Conservation (phyloP, 1,140 invertebrate species). For the Pseudomyrmex cubaensis region DNA sequence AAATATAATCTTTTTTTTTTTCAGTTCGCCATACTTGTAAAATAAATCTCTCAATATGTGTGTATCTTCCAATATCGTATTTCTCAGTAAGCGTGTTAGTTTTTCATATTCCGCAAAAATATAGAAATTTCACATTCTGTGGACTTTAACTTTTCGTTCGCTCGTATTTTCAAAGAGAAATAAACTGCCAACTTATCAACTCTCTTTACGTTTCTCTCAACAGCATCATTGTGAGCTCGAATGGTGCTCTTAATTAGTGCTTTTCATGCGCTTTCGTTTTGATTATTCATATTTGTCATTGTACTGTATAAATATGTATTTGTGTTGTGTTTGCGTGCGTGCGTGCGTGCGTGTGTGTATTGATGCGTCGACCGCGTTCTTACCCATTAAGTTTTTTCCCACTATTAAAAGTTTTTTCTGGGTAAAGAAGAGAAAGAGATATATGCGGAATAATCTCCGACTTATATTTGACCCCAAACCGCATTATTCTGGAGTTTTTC, state of each 20-base stretch:
- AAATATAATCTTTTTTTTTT: conserved; percentile 14
- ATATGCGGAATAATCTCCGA: conserved; percentile 23
- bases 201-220: conserved; percentile 6
- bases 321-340: too few relatives aligned
- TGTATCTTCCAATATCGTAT: neutral
- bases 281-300: conserved; percentile 34
- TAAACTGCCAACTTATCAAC: conserved; percentile 41
- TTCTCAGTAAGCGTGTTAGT: conserved; percentile 24
- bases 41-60: conserved; percentile 19
- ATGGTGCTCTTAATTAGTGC: conserved; percentile 30
- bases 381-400: conserved; percentile 21
- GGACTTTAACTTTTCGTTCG: conserved; percentile 20
- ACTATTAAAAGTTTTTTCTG: neutral
- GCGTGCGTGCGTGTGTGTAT: too few relatives aligned
- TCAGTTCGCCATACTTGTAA: neutral
- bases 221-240: neutral
- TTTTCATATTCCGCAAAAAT: neutral
- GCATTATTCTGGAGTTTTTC: conserved; percentile 65
- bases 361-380: neutral
- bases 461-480: conserved; percentile 52
- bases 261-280: conserved; percentile 3
- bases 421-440: too few relatives aligned
- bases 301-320: neutral
- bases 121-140: neutral
- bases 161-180: conserved; percentile 23